Base-by-base conservation (phyloP, 2,113 vertebrate species). In the Mus spicilegus region DNA sequence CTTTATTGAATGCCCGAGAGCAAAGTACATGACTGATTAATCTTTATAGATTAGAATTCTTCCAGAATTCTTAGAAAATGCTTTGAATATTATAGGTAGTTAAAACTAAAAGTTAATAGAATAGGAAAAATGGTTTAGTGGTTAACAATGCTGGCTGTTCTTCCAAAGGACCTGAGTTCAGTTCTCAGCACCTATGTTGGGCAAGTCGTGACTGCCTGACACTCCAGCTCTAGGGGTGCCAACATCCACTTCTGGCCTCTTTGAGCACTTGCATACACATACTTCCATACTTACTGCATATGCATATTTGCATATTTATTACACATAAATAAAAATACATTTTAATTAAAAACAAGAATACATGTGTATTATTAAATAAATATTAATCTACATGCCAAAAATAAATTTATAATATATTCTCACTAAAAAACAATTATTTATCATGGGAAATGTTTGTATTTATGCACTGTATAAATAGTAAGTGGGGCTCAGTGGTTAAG, bases 391-490 rank as follows among this genome's bases (percentile, higher is more conserved):
- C 63, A 33, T 95, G 78, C 1, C 14, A 90, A 19, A 22, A 91
- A 33, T 65, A 65, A 76, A 84, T 28, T 93, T 72, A 28, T 58
- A 2, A 63, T 26, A 33, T 24, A 54, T 91, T 56, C 4, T 65
- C 75, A 16, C 20, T 72, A 39, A 1, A 63, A 54, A 54, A 89
- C 13, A 63, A 69, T 63, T 58, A 51, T 46, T 84, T 84, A 65
- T 39, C 7, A 51, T 54, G 2, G 7, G 8, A 87, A 87, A 80
- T 87, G 13, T 19, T 85, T 26, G 42, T 91, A 77, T 46, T 91
- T 88, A 56, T 82, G 67, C 92, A 54, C 9, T 67, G 94, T 95
- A 63, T 5, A 72, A 90, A 76, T 30, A 28, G 49, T 89, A 78
- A 75, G 11, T 92, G 39, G 28, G 26, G 39, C 39, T 65, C 61